These are phyloP conservation scores for Menura novaehollandiae DNA, from an alignment of 2,113 vertebrate genomes.

Conservation along the genomic window DNA sequence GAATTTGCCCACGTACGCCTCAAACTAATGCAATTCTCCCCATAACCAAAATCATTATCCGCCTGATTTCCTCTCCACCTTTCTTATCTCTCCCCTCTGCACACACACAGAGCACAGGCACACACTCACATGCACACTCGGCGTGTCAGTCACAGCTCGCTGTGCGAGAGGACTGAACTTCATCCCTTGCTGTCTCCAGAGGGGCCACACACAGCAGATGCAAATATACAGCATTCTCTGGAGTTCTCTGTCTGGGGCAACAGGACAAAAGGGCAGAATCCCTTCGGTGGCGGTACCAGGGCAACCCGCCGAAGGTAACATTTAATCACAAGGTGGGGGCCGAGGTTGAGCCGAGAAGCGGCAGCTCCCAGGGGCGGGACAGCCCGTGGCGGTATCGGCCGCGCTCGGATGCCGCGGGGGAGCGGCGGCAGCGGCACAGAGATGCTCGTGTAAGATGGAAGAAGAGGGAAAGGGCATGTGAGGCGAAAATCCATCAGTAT, in stretches of 20 bases:
- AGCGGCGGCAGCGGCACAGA: background rate
- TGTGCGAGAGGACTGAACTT: background rate
- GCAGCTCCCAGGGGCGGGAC: background rate
- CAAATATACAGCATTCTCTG: background rate
- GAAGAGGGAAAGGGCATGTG: background rate
- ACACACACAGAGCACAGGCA: background rate
- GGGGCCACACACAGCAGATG: background rate
- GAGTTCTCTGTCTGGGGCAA: background rate
- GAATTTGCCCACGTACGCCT: background rate
- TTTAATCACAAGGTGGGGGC: background rate
- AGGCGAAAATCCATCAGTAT: background rate
- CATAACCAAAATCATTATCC: background rate
- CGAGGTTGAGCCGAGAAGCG: background rate
- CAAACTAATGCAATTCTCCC: background rate
- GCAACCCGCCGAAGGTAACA: background rate
- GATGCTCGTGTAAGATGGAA: background rate
- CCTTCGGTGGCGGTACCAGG: background rate
- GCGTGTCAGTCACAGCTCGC: background rate
- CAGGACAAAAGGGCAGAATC: background rate
- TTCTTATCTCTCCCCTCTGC: background rate
- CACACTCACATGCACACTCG: rapidly evolving
- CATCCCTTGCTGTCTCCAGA: background rate
- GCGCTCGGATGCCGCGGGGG: background rate
- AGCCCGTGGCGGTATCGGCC: background rate
- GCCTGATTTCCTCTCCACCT: constrained; percentile 6